phyloP scores from a whole-genome alignment of 2,888 invertebrate genomes.

The Tanypteryx hageni region DNA sequence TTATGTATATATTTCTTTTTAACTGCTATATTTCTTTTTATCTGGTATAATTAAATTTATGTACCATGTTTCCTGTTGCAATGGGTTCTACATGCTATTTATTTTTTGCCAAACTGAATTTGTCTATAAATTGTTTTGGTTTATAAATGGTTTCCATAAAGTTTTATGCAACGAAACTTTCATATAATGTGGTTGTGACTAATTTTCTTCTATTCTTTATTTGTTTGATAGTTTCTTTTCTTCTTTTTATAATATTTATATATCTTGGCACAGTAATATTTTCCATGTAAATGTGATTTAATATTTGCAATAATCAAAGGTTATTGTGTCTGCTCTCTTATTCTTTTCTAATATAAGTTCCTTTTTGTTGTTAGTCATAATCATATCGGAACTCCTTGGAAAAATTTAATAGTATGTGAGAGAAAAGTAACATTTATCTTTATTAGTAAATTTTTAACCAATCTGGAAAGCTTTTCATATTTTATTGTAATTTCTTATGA shows the following conservation, averaged over 20 bases:
- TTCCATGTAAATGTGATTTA: neutral
- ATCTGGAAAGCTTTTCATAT: conserved; percentile 48
- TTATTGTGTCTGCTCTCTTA: conserved; percentile 26
- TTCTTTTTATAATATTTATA: neutral
- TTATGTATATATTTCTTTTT: neutral
- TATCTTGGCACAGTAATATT: neutral
- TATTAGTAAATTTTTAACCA: neutral
- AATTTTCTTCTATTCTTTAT: neutral
- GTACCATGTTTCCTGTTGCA: neutral
- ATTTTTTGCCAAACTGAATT: neutral
- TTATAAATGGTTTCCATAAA: neutral
- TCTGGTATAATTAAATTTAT: conserved; percentile 9
- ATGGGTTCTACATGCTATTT: conserved; percentile 15
- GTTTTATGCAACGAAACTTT: neutral
- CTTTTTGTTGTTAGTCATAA: conserved; percentile 35
- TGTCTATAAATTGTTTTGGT: neutral
- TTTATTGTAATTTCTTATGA: conserved; percentile 47
- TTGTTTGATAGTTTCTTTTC: neutral
- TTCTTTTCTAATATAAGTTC: neutral
- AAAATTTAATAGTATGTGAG: conserved; percentile 19
- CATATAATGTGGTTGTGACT: neutral
- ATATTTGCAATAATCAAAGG: conserved; percentile 9
- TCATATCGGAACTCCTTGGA: neutral
- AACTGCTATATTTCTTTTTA: neutral
- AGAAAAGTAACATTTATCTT: conserved; percentile 30